Percentiles rank a stretch among this genome's conserved stretches.
Evolutionary conservation across 2,888 invertebrate species (phyloP).

Genomic region (Diarsia mendica): DNA sequence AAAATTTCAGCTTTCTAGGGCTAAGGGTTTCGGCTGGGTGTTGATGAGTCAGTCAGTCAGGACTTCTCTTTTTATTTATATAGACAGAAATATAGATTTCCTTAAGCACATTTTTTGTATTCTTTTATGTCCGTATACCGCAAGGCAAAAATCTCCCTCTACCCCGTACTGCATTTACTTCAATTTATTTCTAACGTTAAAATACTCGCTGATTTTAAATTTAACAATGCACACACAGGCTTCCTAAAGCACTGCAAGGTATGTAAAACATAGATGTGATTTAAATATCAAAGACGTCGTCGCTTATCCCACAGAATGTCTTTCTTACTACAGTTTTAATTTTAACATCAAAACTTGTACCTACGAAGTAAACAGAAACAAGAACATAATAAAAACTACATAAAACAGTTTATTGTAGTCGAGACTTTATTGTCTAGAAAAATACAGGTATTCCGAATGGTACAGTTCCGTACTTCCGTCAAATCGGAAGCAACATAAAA

Average conservation of each 20-base stretch:
- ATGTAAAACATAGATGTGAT: background rate
- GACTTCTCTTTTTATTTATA: too few relatives aligned
- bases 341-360: background rate
- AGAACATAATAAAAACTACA: conserved; percentile 22
- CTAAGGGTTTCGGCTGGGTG: too few relatives aligned
- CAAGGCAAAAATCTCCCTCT: background rate
- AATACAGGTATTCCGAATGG: conserved; percentile 18
- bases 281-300: background rate
- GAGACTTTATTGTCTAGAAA: conserved; percentile 24
- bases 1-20: too few relatives aligned
- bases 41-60: too few relatives aligned
- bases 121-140: background rate
- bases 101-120: too few relatives aligned
- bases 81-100: too few relatives aligned
- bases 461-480: background rate
- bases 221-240: background rate
- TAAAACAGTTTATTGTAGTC: conserved; percentile 27
- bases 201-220: background rate
- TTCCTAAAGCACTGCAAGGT: background rate
- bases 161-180: background rate
- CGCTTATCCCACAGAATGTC: background rate
- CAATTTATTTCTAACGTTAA: background rate
- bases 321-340: background rate
- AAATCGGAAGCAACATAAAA: conserved; percentile 29
- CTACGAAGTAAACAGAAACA: background rate